phyloP scores from a whole-genome alignment of 2,797 vertebrate genomes.

The Sebastes aleutianus region DNA sequence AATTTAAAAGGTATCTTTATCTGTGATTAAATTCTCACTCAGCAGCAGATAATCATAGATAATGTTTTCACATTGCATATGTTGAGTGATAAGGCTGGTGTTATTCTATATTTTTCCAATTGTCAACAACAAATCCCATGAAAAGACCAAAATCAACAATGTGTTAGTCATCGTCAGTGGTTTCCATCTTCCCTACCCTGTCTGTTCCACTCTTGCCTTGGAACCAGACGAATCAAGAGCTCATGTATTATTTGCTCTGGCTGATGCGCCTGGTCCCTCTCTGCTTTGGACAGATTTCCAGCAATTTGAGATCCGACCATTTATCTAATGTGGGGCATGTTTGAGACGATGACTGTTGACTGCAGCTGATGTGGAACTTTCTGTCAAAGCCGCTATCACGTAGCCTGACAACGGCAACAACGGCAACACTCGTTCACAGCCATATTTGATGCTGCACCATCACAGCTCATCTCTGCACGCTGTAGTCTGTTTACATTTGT shows the following conservation, averaged over 20 bases:
- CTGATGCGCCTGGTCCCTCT: background rate
- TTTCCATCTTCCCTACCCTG: background rate
- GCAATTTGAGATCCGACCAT: background rate
- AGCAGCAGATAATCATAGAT: conserved; percentile 17
- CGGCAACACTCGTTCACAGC: background rate
- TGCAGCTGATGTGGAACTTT: background rate
- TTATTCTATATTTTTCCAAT: background rate
- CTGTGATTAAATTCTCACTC: conserved; percentile 28
- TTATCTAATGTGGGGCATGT: background rate
- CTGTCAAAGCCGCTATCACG: background rate
- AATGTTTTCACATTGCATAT: conserved; percentile 8
- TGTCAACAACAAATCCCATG: background rate
- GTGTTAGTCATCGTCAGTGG: background rate
- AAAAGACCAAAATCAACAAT: background rate
- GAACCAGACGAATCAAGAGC: background rate
- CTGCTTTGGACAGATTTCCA: background rate
- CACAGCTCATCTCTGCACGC: background rate
- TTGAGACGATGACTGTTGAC: background rate
- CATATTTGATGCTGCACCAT: background rate
- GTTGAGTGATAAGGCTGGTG: conserved; percentile 18
- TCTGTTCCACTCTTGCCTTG: background rate
- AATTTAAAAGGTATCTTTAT: conserved; percentile 21
- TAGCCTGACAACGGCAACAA: background rate
- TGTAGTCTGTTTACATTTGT: background rate
- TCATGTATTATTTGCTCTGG: background rate